These are phyloP conservation scores for Eulithis testata DNA, from an alignment of 2,888 invertebrate species.

Conservation along the genomic window DNA sequence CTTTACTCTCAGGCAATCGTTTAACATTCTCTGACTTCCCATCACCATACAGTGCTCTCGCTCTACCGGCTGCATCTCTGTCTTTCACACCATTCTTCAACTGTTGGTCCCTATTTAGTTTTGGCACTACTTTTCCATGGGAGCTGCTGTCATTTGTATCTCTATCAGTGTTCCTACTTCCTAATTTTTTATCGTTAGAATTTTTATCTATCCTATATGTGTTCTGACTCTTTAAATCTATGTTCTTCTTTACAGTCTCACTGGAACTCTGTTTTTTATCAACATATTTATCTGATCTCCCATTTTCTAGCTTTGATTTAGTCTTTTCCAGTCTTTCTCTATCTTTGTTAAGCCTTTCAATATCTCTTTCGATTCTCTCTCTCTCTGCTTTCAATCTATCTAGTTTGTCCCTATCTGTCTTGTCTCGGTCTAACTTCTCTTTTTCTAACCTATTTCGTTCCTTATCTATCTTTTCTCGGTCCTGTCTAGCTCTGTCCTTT, in stretches of 20 bases:
- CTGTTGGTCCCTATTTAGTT: slow-evolving; percentile 54
- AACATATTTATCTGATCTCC: slow-evolving; percentile 53
- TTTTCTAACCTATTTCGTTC: slow-evolving; percentile 48
- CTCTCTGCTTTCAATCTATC: slow-evolving; percentile 74
- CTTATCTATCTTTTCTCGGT: slow-evolving; percentile 50
- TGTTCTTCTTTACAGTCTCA: slow-evolving; percentile 67
- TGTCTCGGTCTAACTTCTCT: slow-evolving; percentile 60
- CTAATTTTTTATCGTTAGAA: slow-evolving; percentile 63
- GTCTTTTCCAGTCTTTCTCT: slow-evolving; percentile 72
- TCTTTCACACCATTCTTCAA: slow-evolving; percentile 55
- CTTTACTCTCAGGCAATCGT: slow-evolving; percentile 52
- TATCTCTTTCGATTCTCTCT: slow-evolving; percentile 74
- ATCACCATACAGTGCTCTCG: slow-evolving; percentile 44
- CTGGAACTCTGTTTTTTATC: slow-evolving; percentile 63
- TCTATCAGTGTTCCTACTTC: slow-evolving; percentile 49
- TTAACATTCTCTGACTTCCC: slow-evolving; percentile 48
- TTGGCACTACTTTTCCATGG: slow-evolving; percentile 65
- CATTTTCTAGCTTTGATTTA: slow-evolving; percentile 65
- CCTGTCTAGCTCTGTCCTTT: slow-evolving; percentile 44
- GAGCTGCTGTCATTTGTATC: slow-evolving; percentile 62
- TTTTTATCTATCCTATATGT: slow-evolving; percentile 82
- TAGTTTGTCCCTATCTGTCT: slow-evolving; percentile 66
- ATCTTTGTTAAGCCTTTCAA: slow-evolving; percentile 69
- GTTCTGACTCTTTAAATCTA: slow-evolving; percentile 78
- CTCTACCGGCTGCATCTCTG: slow-evolving; percentile 49